Conservation (phyloP, 2,113 vertebrate genomes). For the Etheostoma spectabile region DNA sequence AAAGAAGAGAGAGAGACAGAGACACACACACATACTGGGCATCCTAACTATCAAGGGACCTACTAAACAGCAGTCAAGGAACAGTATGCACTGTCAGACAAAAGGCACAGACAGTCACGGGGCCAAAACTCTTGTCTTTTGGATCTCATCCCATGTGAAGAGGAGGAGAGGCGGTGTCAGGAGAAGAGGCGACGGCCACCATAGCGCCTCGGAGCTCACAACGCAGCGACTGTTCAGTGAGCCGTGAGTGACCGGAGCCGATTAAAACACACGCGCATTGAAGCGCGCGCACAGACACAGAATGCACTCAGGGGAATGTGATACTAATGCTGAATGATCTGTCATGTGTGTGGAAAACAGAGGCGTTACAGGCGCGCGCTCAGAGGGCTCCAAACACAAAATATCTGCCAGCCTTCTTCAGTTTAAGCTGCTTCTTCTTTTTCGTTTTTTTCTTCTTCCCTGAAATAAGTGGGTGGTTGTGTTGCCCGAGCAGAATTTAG, state of each 20-base stretch:
- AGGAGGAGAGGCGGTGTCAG: background rate
- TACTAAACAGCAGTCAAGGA: slow-evolving; percentile 42
- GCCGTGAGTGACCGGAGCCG: slow-evolving; percentile 58
- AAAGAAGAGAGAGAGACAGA: background rate
- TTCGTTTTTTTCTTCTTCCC: background rate
- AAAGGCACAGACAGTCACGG: slow-evolving; percentile 19
- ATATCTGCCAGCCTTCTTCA: slow-evolving; percentile 32
- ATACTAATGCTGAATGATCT: slow-evolving; percentile 46
- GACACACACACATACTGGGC: background rate
- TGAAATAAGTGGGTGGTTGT: slow-evolving; percentile 24
- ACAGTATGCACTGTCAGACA: slow-evolving; percentile 29
- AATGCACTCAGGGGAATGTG: slow-evolving; percentile 36
- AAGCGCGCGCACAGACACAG: slow-evolving; percentile 15
- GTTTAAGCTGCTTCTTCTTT: background rate
- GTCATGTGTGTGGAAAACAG: slow-evolving; percentile 44
- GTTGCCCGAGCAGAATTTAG: slow-evolving; percentile 43
- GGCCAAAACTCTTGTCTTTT: background rate
- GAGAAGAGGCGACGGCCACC: slow-evolving; percentile 15
- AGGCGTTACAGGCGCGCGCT: slow-evolving; percentile 37
- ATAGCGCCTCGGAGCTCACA: slow-evolving; percentile 53
- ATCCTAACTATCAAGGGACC: slow-evolving; percentile 25
- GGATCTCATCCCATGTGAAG: background rate
- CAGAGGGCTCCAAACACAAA: slow-evolving; percentile 33
- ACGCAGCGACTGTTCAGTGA: slow-evolving; percentile 59
- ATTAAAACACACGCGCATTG: slow-evolving; percentile 50